Conservation (phyloP, 1,140 invertebrate species). For the Dendrolimus punctatus region DNA sequence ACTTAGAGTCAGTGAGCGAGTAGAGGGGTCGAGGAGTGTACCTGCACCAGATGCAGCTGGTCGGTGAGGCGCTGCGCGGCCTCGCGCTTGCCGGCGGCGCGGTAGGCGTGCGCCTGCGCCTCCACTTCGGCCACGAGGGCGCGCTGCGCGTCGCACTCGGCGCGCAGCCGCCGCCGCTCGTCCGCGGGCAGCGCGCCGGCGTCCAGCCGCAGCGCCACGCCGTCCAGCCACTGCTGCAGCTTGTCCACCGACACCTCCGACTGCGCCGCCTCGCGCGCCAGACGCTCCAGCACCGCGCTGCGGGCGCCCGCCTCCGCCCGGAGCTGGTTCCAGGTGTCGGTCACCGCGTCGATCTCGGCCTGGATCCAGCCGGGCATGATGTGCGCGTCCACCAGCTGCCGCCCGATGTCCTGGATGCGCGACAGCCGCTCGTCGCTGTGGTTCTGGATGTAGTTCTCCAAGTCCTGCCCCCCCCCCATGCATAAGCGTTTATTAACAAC, state of each 20-base stretch:
- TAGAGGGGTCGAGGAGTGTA: too few relatives aligned
- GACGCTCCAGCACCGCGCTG: slow-evolving; percentile 79
- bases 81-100: slow-evolving; percentile 81
- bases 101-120: slow-evolving; percentile 79
- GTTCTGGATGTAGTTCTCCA: slow-evolving; percentile 88
- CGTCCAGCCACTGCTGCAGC: slow-evolving; percentile 83
- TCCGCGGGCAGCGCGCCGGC: not conserved
- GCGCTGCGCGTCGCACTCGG: slow-evolving; percentile 83
- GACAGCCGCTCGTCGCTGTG: slow-evolving; percentile 81
- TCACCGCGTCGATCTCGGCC: slow-evolving; percentile 79
- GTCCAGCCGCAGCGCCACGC: slow-evolving; percentile 75
- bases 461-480: too few relatives aligned
- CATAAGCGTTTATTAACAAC: too few relatives aligned
- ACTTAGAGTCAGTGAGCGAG: too few relatives aligned
- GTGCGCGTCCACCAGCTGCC: slow-evolving; percentile 80
- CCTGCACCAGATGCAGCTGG: slow-evolving; percentile 73
- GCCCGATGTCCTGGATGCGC: slow-evolving; percentile 84
- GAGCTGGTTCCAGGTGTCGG: slow-evolving; percentile 78
- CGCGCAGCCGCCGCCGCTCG: slow-evolving; percentile 68
- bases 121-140: slow-evolving; percentile 79
- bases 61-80: slow-evolving; percentile 84
- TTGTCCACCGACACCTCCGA: slow-evolving; percentile 83
- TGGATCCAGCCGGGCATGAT: slow-evolving; percentile 83
- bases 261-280: slow-evolving; percentile 81
- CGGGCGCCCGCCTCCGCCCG: slow-evolving; percentile 81